Conservation (phyloP, 2,888 invertebrate species). For the Latheticus oryzae region DNA sequence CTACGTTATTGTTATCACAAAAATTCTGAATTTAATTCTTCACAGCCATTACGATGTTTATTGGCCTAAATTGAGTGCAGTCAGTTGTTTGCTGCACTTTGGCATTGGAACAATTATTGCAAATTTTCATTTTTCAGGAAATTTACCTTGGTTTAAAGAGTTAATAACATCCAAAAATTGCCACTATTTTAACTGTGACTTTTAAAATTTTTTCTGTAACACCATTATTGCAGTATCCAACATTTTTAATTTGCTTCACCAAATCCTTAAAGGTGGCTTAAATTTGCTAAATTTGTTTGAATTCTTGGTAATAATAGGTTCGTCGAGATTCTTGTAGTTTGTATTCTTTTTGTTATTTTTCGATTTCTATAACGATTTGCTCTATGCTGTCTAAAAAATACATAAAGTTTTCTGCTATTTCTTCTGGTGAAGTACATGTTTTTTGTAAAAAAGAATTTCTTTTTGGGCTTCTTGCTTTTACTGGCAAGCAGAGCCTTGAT, state of each 20-base stretch:
- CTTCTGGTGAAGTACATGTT: neutral
- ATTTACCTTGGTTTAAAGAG: neutral
- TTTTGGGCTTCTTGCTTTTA: too few species aligned
- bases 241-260: too few species aligned
- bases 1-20: neutral
- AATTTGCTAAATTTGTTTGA: neutral
- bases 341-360: neutral
- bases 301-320: neutral
- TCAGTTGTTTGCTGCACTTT: neutral
- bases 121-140: neutral
- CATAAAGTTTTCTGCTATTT: too few species aligned
- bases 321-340: neutral
- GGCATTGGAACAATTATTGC: too few species aligned
- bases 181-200: neutral
- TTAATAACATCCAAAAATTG: neutral
- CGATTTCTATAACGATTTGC: too few species aligned
- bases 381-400: too few species aligned
- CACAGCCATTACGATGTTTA: neutral
- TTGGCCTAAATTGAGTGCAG: neutral
- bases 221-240: too few species aligned
- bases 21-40: neutral
- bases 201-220: too few species aligned
- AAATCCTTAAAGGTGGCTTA: too few species aligned
- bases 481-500: too few species aligned
- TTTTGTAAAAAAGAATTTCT: too few species aligned